Evolutionary conservation across 2,797 vertebrate genomes (phyloP).

Genomic region (Sebastes variabilis): DNA sequence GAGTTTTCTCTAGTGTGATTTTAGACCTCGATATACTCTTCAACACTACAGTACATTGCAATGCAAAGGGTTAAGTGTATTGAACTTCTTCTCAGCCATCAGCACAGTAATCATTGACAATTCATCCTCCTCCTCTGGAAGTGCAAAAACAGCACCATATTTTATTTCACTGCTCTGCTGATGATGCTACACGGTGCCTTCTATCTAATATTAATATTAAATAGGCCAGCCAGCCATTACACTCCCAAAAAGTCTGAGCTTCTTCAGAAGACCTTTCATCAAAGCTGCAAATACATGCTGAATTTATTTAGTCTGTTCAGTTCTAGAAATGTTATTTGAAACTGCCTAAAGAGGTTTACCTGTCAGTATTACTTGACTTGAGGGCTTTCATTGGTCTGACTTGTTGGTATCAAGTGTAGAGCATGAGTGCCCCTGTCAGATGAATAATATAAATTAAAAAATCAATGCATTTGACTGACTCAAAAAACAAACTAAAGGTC

Average conservation of each 20-base stretch:
- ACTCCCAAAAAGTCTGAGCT: neutral
- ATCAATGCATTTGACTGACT: neutral
- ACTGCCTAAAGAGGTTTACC: neutral
- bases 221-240: conserved; percentile 6
- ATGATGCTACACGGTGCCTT: neutral
- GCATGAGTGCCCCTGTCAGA: neutral
- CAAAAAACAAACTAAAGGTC: neutral
- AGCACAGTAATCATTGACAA: neutral
- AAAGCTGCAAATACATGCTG: conserved; percentile 2
- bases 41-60: neutral
- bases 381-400: neutral
- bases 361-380: neutral
- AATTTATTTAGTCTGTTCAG: neutral
- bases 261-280: conserved; percentile 15
- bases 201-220: conserved; percentile 22
- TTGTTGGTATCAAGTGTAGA: neutral
- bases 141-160: neutral
- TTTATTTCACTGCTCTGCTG: conserved; percentile 12
- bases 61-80: neutral
- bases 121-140: neutral
- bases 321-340: neutral
- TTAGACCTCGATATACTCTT: neutral
- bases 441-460: neutral
- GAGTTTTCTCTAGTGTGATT: neutral
- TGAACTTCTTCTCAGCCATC: neutral